Percentiles rank a stretch among this genome's conserved stretches.
Evolutionary conservation across 2,113 vertebrate species (phyloP).

Genomic region (Elephas maximus): DNA sequence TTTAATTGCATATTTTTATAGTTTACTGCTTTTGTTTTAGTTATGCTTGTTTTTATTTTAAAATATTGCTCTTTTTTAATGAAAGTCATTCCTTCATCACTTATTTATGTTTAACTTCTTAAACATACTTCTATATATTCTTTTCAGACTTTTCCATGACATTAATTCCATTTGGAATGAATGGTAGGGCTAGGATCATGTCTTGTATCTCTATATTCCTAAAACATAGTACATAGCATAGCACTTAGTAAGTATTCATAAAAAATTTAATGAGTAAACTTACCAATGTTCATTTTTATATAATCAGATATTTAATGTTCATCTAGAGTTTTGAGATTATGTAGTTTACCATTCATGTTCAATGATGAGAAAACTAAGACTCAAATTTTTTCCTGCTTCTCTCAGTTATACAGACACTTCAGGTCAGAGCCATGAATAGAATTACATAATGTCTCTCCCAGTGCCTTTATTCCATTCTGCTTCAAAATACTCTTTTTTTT

Average conservation of each 20-base stretch:
- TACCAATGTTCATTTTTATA: not conserved
- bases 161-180: conserved; percentile 20
- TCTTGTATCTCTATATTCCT: not conserved
- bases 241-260: not conserved
- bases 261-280: not conserved
- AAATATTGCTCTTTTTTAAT: not conserved
- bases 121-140: not conserved
- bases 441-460: not conserved
- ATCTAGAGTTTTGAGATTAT: not conserved
- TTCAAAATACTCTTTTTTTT: not conserved
- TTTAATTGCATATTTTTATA: not conserved
- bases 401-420: not conserved
- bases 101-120: not conserved
- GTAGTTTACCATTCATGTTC: not conserved
- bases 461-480: not conserved
- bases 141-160: not conserved
- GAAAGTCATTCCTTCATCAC: not conserved
- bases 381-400: not conserved
- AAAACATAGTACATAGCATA: not conserved
- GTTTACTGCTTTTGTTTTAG: conserved; percentile 2
- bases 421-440: not conserved
- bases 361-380: not conserved
- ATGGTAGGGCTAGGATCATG: not conserved
- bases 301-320: not conserved
- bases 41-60: conserved; percentile 15